Evolutionary conservation across 2,113 vertebrate species (phyloP), one percentile per base, ranked within the genome.

Genomic region (Orientallactaga bullata): DNA sequence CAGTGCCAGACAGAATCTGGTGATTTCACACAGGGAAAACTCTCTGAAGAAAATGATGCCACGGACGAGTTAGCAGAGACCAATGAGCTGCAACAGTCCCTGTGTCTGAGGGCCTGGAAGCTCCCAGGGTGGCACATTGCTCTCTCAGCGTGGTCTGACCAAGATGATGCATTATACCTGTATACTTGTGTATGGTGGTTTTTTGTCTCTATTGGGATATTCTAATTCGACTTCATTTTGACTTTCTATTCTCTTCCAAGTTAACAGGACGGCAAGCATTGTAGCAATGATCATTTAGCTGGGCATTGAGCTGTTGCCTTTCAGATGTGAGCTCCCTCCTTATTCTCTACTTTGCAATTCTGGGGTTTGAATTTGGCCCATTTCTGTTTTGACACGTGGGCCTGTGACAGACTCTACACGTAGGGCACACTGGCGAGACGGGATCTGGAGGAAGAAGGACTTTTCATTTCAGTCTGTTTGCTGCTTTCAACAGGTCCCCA

Each of bases 1-100:
- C 37, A 65, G 71, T 80, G 42, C 10, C 30, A 76, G 23, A 24
- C n/a, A 51, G 35, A 60, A 66, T 55, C 18, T 60, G 47, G 30
- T 6, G 13, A 42, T 63, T 71, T 16, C 42, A 7, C 13, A 9
- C 37, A 73, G 2, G 65, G 24, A 93, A 90, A 89, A 28, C 15
- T 88, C 92, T 88, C 58, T 76, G 76, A 58, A 90, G 85, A 85
- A 90, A 93, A 85, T 35, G 55, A 88, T 82, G 60, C 26, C 81
- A 78, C 85, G 84, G 82, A 2, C 26, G 60, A 73, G 11, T 85
- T 51, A 51, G n/a, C 13, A 94, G 82, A 94, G 87, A n/a, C n/a
- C 68, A 86, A 30, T 7, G 30, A 47, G 42, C 42, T 47, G 42
- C 8, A 83, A 61, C 30, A 47, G 35, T 47, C 37, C 28, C 47